phyloP scores from a whole-genome alignment of 2,888 invertebrate species.

The Chrysotoxum bicinctum region DNA sequence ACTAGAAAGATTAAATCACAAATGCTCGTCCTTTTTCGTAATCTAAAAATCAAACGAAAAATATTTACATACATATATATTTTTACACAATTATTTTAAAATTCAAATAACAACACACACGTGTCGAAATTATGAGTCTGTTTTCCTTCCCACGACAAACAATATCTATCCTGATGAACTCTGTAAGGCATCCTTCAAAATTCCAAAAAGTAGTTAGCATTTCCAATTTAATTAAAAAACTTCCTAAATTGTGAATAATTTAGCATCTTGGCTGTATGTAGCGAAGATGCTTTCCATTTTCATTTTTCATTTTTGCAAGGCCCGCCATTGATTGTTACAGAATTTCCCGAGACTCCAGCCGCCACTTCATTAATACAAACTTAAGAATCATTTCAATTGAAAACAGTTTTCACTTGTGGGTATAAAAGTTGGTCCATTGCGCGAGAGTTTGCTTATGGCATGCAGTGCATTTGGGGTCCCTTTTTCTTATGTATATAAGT shows the following conservation, averaged over 20 bases:
- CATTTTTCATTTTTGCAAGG: constrained; percentile 19
- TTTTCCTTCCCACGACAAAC: neutral
- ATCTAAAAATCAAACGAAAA: too few relatives aligned
- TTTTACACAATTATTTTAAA: neutral
- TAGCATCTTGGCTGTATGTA: constrained; percentile 27
- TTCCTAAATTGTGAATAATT: constrained; percentile 64
- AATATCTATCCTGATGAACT: constrained; percentile 15
- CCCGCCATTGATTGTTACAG: constrained; percentile 47
- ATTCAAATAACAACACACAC: neutral
- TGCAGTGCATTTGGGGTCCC: constrained; percentile 10
- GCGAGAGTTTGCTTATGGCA: constrained; percentile 1
- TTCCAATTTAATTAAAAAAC: constrained; percentile 66
- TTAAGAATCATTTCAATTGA: constrained; percentile 64
- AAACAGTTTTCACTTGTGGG: constrained; percentile 47
- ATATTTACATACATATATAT: too few relatives aligned
- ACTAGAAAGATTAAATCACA: too few relatives aligned
- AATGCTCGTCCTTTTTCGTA: too few relatives aligned
- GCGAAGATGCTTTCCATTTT: constrained; percentile 13
- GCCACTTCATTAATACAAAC: constrained; percentile 67
- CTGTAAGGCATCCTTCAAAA: neutral
- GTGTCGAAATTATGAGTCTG: neutral
- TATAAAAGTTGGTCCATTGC: constrained; percentile 45
- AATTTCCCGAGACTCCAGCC: constrained; percentile 43
- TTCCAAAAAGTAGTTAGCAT: constrained; percentile 42
- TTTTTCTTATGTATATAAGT: neutral